A percentile compares a stretch with the other conserved stretches of the same genome.
phyloP scores from a whole-genome alignment of 2,888 invertebrate species.

The Clistopyga incitator region DNA sequence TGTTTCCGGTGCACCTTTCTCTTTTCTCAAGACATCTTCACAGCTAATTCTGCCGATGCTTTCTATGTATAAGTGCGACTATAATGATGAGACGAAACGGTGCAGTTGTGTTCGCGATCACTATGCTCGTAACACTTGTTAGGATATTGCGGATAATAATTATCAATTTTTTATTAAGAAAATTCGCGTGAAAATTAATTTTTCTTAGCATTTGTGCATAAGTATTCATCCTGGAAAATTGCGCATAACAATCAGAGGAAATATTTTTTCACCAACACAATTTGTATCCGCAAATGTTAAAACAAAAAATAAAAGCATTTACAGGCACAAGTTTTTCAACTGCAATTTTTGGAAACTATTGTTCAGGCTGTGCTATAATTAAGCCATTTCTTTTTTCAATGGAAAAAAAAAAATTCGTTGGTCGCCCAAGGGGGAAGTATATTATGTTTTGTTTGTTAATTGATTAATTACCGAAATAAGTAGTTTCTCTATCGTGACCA shows the following conservation, averaged over 20 bases:
- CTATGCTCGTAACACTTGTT: conserved; percentile 5
- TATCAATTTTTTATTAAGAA: not conserved
- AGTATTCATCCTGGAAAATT: too few relatives aligned
- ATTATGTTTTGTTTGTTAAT: conserved; percentile 7
- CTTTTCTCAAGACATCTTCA: conserved; percentile 46
- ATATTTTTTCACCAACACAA: too few relatives aligned
- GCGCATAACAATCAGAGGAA: too few relatives aligned
- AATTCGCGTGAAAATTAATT: too few relatives aligned
- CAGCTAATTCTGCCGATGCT: conserved; percentile 3
- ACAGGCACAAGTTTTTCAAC: too few relatives aligned
- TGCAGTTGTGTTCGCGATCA: not conserved
- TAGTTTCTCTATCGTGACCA: conserved; percentile 72
- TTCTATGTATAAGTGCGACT: not conserved
- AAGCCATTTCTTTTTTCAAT: too few relatives aligned
- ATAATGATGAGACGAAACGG: not conserved
- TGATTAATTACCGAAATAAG: conserved; percentile 76
- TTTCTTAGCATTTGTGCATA: too few relatives aligned
- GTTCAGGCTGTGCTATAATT: too few relatives aligned
- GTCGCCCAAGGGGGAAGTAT: not conserved
- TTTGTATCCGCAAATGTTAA: too few relatives aligned
- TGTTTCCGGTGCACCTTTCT: conserved; percentile 64
- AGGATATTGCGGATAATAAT: not conserved
- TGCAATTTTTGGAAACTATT: too few relatives aligned
- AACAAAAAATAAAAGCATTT: too few relatives aligned
- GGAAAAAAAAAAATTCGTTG: too few relatives aligned